phyloP scores from a whole-genome alignment of 2,797 vertebrate genomes.

The Darevskia mixta region DNA sequence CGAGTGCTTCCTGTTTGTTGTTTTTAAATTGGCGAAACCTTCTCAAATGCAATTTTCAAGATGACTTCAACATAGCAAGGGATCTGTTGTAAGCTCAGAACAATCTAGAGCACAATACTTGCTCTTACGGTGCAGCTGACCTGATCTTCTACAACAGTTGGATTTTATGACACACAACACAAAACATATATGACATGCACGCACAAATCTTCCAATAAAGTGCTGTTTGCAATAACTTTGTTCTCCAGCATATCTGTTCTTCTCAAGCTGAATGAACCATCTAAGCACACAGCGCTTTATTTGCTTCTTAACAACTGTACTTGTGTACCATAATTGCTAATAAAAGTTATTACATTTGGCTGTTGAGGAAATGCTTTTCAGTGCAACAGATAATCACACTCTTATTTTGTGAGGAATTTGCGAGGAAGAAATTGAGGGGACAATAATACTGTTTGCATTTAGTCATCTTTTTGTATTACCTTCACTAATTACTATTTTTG shows the following conservation, averaged over 20 bases:
- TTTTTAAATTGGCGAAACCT: neutral
- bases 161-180: neutral
- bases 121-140: neutral
- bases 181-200: neutral
- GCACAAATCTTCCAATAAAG: neutral
- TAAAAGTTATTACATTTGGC: neutral
- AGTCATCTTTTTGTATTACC: neutral
- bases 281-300: neutral
- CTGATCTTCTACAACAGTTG: neutral
- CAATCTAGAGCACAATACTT: neutral
- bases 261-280: neutral
- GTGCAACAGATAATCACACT: neutral
- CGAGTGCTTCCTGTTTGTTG: neutral
- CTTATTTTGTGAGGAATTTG: neutral
- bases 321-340: neutral
- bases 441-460: neutral
- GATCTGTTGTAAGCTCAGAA: neutral
- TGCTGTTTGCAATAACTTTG: neutral
- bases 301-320: neutral
- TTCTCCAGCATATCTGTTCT: neutral
- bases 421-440: neutral
- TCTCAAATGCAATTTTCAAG: too few species aligned
- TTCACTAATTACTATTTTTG: conserved; percentile 22
- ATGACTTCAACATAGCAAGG: too few species aligned
- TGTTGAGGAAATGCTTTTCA: neutral